Conservation (phyloP, 2,888 invertebrate species). For the Melanophora roralis region DNA sequence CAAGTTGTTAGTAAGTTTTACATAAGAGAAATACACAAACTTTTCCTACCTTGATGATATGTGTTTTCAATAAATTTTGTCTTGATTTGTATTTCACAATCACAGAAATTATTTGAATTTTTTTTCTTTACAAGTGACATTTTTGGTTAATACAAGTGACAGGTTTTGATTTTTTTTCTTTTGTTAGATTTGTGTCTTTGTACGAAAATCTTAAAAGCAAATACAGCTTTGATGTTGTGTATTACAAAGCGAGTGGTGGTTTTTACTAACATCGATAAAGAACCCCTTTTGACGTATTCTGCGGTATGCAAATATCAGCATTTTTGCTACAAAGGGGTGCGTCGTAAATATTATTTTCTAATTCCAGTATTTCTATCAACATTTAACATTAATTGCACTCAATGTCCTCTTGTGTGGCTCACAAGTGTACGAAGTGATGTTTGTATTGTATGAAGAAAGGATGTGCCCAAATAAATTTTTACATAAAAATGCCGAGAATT, state of each 20-base stretch:
- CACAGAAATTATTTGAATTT: slow-evolving; percentile 40
- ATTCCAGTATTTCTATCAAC: slow-evolving; percentile 65
- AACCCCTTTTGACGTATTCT: slow-evolving; percentile 32
- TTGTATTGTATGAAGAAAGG: neutral
- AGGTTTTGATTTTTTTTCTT: slow-evolving; percentile 21
- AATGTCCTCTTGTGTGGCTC: slow-evolving; percentile 74
- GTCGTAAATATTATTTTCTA: slow-evolving; percentile 69
- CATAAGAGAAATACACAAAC: neutral
- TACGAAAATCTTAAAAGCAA: slow-evolving; percentile 39
- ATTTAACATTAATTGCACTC: slow-evolving; percentile 76
- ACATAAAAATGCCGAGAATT: too few relatives aligned
- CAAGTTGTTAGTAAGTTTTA: neutral
- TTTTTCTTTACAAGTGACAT: slow-evolving; percentile 57
- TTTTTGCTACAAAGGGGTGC: slow-evolving; percentile 49
- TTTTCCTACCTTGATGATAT: slow-evolving; percentile 19
- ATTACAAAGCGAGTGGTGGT: slow-evolving; percentile 18
- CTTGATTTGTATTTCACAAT: neutral
- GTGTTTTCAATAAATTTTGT: slow-evolving; percentile 7
- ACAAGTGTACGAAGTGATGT: slow-evolving; percentile 31
- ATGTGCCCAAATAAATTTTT: neutral
- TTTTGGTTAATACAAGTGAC: slow-evolving; percentile 57
- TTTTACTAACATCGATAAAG: neutral
- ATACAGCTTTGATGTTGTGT: slow-evolving; percentile 24
- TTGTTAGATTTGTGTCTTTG: neutral
- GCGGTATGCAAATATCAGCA: slow-evolving; percentile 57